Base-by-base conservation (phyloP, 2,888 invertebrate species). In the Orchestes rusci region DNA sequence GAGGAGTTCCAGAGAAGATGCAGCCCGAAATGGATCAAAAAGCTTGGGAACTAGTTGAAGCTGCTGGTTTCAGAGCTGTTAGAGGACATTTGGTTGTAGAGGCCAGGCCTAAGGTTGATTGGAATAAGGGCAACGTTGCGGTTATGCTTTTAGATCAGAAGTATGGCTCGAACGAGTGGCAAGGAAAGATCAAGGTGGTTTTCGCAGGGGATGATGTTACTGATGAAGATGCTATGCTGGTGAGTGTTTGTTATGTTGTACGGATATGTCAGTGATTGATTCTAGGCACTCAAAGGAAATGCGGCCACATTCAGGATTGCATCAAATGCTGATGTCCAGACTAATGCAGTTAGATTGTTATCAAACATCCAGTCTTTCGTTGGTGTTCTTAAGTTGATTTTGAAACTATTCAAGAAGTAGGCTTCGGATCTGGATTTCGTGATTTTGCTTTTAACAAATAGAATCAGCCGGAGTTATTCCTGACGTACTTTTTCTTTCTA, bases 291-390 rank as follows among this genome's bases (percentile, higher is more conserved):
- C 40, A 89, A 90, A 72, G 90, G 89, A 63, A 89, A 91, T 86
- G 91, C 90, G 1, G 84, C 88, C 2, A 90, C 90, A 3, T 92
- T 91, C 75, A 80, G 91, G 37, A 86, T 92, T n/a, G 82, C 88
- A 15, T 27, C 49, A 10, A 39, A 48, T 39, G 10, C 15, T 13
- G 16, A 49, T 39, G 36, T 54, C 7, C 16, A 42, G 31, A 59
- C 57, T 16, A 35, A 52, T 41, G 59, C 59, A 13, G 55, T 53
- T 12, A 53, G 52, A 40, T 23, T 57, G 23, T 43, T 59, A 10
- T 50, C 55, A 12, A 56, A 55, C n/a, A 53, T 52, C 7, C 49
- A 48, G 5, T 42, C 56, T 17, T 53, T 54, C 4, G 43, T 55
- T 5, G 41, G 47, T 15, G 52, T 59, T 39, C 49, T 59, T 29